Evolutionary conservation across 2,888 invertebrate genomes (phyloP).

Genomic region (Acheta domesticus): DNA sequence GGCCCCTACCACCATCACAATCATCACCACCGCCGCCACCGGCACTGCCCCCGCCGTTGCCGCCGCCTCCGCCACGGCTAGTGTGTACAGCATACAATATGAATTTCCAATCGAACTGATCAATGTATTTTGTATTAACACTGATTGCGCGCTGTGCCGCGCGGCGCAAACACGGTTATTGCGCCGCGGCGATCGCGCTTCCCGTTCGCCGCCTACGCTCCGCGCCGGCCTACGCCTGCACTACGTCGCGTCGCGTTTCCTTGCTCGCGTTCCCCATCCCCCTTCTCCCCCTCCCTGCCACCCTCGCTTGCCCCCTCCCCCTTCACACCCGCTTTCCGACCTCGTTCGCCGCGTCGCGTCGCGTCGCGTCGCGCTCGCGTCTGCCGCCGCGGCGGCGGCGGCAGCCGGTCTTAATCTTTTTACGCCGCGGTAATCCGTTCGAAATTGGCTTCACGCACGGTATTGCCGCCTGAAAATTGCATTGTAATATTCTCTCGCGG

Average conservation of each 20-base stretch:
- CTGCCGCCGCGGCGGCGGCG: too few relatives aligned
- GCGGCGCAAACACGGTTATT: constrained; percentile 8
- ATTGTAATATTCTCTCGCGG: neutral
- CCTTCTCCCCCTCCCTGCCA: neutral
- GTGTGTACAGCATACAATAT: constrained; percentile 10
- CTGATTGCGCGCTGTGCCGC: neutral
- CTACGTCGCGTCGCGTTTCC: neutral
- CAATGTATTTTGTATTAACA: constrained; percentile 8
- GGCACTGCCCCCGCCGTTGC: neutral
- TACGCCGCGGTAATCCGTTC: neutral
- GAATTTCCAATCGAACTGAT: constrained; percentile 11
- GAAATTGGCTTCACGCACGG: neutral
- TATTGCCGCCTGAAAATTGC: constrained; percentile 4
- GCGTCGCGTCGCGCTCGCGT: too few relatives aligned
- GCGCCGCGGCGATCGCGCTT: neutral
- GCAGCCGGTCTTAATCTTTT: neutral
- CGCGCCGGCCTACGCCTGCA: constrained; percentile 8
- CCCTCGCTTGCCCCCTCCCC: neutral
- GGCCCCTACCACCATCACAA: too few relatives aligned
- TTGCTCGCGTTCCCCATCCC: constrained; percentile 2
- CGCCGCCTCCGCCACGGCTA: neutral
- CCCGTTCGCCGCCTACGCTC: neutral
- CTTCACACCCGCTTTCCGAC: constrained; percentile 18
- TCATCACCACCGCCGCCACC: too few relatives aligned
- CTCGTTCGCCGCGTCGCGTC: too few relatives aligned